A percentile compares a stretch with the other conserved stretches of the same genome.
phyloP scores from a whole-genome alignment of 2,113 vertebrate genomes.

The Panthera tigris region DNA sequence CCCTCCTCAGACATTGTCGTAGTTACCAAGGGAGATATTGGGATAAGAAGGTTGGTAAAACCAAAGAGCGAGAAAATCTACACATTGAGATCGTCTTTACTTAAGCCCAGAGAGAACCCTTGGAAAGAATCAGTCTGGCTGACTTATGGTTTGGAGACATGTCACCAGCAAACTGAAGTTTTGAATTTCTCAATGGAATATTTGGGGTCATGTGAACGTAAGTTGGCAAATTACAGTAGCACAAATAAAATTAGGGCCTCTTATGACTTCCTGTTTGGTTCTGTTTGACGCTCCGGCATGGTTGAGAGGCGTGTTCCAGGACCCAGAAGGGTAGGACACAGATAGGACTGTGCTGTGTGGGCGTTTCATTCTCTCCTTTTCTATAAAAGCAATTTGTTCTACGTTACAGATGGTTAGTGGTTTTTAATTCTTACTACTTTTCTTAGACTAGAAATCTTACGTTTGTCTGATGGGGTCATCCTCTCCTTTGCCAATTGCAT shows the following conservation, averaged over 20 bases:
- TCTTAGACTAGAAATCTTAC: neutral
- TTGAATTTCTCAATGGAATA: neutral
- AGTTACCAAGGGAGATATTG: neutral
- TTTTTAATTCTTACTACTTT: neutral
- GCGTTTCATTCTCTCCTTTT: neutral
- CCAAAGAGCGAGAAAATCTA: neutral
- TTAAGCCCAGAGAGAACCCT: neutral
- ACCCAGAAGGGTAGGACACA: neutral
- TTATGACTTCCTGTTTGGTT: neutral
- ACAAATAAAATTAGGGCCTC: neutral
- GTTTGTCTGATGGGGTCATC: neutral
- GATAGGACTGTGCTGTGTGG: rapidly evolving
- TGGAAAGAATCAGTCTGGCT: rapidly evolving
- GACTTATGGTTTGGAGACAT: neutral
- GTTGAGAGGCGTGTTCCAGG: rapidly evolving
- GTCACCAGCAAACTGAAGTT: neutral
- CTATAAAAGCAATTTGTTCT: neutral
- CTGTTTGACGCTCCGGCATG: rapidly evolving
- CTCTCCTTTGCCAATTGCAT: neutral
- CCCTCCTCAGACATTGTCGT: neutral
- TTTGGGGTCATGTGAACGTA: neutral
- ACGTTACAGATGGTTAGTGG: neutral
- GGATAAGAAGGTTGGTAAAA: neutral
- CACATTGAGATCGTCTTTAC: neutral
- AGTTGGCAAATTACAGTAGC: neutral